Base-by-base conservation (phyloP, 2,797 vertebrate genomes). In the Psittacula echo region DNA sequence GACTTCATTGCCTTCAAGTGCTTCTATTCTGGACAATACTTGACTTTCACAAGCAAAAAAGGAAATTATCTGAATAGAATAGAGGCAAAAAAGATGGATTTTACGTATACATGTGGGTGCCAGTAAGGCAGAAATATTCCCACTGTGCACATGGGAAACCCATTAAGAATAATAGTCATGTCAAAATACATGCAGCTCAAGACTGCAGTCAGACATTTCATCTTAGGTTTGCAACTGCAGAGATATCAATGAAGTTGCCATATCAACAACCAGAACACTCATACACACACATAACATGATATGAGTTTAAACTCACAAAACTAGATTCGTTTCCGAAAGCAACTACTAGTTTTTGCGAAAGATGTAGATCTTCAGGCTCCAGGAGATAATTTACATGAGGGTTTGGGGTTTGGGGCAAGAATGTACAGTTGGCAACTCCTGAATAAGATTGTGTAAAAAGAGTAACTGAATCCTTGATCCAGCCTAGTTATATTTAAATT, bases 111-210 rank as follows among this genome's bases (percentile, higher is more conserved):
- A 41, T 65, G 13, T 13, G 34, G 29, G 29, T 90, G 44, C 62
- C 54, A 85, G 30, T 50, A 81, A 85, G 27, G 54, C 10, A 74
- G 54, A 92, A 80, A 19, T 56, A 56, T 93, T 94, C 82, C 47
- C 58, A 61, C 10, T 42, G n/a, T 45, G 24, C 47, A 60, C n/a
- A 18, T 20, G 32, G 22, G 51, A 88, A 93, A 81, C 9, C 23
- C 27, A 77, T 87, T 75, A 73, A 82, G 21, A 75, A 37, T 17
- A 70, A 24, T 39, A 19, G 5, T 70, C 45, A 29, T 81, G 47
- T 89, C 72, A 89, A 81, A 96, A 88, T 26, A n/a, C 17, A 79
- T 67, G n/a, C 60, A 72, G 58, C 30, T 93, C 50, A 85, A 78
- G 76, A 75, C 47, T 34, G 24, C 23, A 64, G 20, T 80, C 61